These are phyloP conservation scores for Pseudeuparius sepicola DNA, from an alignment of 2,888 invertebrate genomes.

Conservation along the genomic window DNA sequence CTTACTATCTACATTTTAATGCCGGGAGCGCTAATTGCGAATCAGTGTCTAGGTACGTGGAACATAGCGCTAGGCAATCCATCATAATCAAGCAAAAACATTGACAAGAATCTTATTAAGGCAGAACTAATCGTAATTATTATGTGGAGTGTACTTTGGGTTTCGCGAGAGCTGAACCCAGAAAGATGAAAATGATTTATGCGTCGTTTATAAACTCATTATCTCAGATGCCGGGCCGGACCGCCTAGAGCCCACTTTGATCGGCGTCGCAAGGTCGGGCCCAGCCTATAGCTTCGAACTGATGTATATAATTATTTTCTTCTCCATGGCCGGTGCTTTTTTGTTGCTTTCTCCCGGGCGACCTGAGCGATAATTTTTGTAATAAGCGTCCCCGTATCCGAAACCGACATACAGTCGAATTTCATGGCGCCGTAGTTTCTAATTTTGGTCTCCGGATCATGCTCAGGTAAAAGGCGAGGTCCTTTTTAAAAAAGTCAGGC, in stretches of 20 bases:
- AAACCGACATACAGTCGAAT: too few species aligned
- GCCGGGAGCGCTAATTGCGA: too few species aligned
- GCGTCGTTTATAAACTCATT: conserved; percentile 44
- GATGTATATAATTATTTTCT: conserved; percentile 36
- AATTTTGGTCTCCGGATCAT: too few species aligned
- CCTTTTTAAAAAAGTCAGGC: too few species aligned
- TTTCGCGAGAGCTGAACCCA: conserved; percentile 24
- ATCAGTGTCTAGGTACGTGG: too few species aligned
- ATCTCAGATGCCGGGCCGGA: conserved; percentile 36
- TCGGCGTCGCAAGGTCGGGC: conserved; percentile 39
- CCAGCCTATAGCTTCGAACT: conserved; percentile 32
- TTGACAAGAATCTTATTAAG: conserved; percentile 29
- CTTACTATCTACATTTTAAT: too few species aligned
- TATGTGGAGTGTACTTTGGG: conserved; percentile 22
- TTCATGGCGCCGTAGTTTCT: too few species aligned
- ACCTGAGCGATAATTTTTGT: conserved; percentile 31
- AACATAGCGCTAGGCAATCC: too few species aligned
- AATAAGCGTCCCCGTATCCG: too few species aligned
- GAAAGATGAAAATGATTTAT: conserved; percentile 39
- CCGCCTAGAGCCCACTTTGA: conserved; percentile 37
- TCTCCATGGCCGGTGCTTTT: conserved; percentile 22
- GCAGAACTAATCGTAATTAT: conserved; percentile 33
- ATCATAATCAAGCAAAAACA: conserved; percentile 20
- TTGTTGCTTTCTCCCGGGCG: conserved; percentile 24
- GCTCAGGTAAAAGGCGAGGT: too few species aligned